A percentile compares a stretch with the other conserved stretches of the same genome.
phyloP scores from a whole-genome alignment of 2,113 vertebrate genomes.

The Muntiacus muntjak region DNA sequence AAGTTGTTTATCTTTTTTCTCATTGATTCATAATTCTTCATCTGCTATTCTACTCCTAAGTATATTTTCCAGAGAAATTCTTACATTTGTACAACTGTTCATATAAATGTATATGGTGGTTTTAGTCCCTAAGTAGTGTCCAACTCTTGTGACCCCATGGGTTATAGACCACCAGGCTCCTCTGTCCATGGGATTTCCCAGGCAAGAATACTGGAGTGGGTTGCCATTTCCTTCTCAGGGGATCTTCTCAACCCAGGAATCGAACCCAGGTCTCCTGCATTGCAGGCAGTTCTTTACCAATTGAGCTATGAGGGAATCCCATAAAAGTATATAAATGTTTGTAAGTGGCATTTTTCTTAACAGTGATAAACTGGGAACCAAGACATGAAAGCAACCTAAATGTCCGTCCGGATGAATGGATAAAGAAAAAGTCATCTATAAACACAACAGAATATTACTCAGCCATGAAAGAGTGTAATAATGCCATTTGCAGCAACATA shows the following conservation, averaged over 20 bases:
- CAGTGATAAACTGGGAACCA: not conserved
- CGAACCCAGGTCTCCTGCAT: not conserved
- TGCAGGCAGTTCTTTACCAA: not conserved
- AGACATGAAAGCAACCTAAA: not conserved
- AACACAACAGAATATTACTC: not conserved
- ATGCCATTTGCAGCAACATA: not conserved
- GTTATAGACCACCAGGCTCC: not conserved
- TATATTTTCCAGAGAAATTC: not conserved
- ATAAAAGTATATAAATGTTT: not conserved
- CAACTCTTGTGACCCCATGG: not conserved
- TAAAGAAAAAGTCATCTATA: not conserved
- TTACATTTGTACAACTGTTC: not conserved
- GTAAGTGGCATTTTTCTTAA: not conserved
- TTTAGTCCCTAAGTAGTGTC: not conserved
- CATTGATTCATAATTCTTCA: not conserved
- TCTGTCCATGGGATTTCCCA: not conserved
- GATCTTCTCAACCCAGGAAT: not conserved
- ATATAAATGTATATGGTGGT: not conserved
- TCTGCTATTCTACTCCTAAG: not conserved
- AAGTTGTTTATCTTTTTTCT: not conserved
- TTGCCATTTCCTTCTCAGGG: not conserved
- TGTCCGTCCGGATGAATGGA: not conserved
- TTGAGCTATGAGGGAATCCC: not conserved
- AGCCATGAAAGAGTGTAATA: not conserved
- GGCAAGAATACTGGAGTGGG: not conserved